These are phyloP conservation scores for Drosophila greeni DNA, from an alignment of 2,888 invertebrate genomes.

Conservation along the genomic window DNA sequence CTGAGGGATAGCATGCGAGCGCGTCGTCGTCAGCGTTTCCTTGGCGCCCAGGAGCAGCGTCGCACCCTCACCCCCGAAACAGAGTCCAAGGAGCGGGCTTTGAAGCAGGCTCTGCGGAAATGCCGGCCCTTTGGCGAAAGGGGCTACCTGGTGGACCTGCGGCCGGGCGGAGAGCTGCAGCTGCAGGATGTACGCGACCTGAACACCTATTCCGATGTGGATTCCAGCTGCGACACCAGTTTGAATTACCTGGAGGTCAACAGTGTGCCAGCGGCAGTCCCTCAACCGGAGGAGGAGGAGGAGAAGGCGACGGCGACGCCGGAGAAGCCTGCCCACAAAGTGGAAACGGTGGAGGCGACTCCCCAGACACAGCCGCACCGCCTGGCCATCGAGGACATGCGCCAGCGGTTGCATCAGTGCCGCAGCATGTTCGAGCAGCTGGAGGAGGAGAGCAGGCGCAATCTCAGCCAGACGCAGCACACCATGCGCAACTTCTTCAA, in stretches of 20 bases:
- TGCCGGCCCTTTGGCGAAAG: constrained; percentile 77
- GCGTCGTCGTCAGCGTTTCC: constrained; percentile 73
- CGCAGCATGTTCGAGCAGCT: constrained; percentile 77
- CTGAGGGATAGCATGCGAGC: constrained; percentile 78
- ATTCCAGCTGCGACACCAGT: constrained; percentile 79
- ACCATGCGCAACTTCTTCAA: constrained; percentile 77
- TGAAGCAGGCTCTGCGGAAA: constrained; percentile 73
- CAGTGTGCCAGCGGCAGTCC: constrained; percentile 9
- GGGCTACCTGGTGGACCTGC: constrained; percentile 77
- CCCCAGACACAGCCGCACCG: constrained; percentile 31
- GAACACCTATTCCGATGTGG: constrained; percentile 78
- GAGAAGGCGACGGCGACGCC: too few species aligned
- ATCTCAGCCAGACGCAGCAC: constrained; percentile 74
- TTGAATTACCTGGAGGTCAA: constrained; percentile 78
- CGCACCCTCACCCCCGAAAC: constrained; percentile 35
- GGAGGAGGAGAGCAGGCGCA: constrained; percentile 76
- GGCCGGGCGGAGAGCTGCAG: constrained; percentile 75
- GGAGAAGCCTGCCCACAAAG: not conserved
- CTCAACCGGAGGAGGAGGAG: not conserved
- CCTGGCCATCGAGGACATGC: constrained; percentile 76
- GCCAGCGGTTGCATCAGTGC: constrained; percentile 76
- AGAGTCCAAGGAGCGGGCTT: constrained; percentile 62
- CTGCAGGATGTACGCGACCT: constrained; percentile 78
- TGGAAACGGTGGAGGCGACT: constrained; percentile 2
- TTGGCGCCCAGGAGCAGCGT: constrained; percentile 65